phyloP scores from a whole-genome alignment of 2,797 vertebrate genomes.

The Microctenopoma lineatum region DNA sequence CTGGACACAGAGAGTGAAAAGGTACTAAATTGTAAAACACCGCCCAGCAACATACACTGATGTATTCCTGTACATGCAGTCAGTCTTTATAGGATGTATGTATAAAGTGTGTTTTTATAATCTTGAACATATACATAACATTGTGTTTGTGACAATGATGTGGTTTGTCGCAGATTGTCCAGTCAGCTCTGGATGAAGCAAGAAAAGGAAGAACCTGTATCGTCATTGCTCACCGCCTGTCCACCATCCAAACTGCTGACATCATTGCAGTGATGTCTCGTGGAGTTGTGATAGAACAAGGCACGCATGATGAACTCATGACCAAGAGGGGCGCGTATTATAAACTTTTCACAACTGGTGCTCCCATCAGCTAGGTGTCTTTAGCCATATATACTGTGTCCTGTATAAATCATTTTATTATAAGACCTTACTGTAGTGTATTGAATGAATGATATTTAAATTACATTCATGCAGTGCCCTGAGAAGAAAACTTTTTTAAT shows the following conservation, averaged over 20 bases:
- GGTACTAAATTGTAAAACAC: conserved; percentile 72
- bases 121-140: not conserved
- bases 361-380: conserved; percentile 79
- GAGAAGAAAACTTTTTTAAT: too few species aligned
- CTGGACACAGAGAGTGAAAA: conserved; percentile 98
- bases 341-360: conserved; percentile 86
- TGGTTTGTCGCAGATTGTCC: conserved; percentile 79
- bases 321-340: conserved; percentile 82
- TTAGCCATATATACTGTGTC: not conserved
- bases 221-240: conserved; percentile 87
- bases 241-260: conserved; percentile 86
- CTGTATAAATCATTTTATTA: too few species aligned
- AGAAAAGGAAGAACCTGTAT: conserved; percentile 87
- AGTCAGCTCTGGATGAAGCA: conserved; percentile 84
- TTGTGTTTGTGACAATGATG: not conserved
- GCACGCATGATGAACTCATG: conserved; percentile 84
- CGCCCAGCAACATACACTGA: not conserved
- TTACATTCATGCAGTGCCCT: not conserved
- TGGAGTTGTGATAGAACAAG: conserved; percentile 84
- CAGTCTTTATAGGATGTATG: not conserved
- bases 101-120: not conserved
- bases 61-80: not conserved
- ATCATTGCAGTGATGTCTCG: conserved; percentile 87
- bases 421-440: not conserved
- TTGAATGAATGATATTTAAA: conserved; percentile 1